Evolutionary conservation across 2,888 invertebrate genomes (phyloP), one percentile per base, ranked within the genome.

Genomic region (Nomada goodeniana): DNA sequence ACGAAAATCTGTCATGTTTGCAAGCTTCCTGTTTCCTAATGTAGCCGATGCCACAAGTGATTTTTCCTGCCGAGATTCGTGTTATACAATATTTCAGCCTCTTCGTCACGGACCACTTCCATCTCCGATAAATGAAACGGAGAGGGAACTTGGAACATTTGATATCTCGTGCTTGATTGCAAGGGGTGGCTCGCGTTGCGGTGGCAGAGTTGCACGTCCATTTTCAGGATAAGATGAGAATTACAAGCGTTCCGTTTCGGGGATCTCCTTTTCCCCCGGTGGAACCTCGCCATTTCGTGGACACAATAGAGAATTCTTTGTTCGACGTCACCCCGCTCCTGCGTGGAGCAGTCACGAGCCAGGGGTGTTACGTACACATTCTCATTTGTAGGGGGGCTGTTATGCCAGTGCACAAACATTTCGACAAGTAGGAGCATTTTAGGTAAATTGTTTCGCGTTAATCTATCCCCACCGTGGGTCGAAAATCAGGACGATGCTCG

Each of bases 171-270:
- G 83, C 82, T 85, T 88, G 90, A 91, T 91, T 90, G 90, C 84
- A 85, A 83, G 60, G 87, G 88, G 90, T 85, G 89, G 73, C 71
- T 68, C 84, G 83, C 76, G 84, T 82, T 88, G 86, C 86, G 81
- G 86, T 68, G 67, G 70, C 84, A 50, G 76, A 60, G 83, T 82
- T 77, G 83, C 87, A 79, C 87, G 86, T 86, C 89, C 85, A 91
- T 91, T 92, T 91, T 87, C 84, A 75, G 88, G 89, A 90, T 91
- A 90, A 91, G 90, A 89, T 88, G 88, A 88, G 91, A 91, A 92
- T 91, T 92, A 90, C 88, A 88, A 89, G 86, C 86, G 85, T 83
- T 80, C 83, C 82, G 86, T 88, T 88, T 85, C 82, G 76, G 83
- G 79, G 77, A 75, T 88, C 80, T 68, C 71, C 71, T 82, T 86